Evolutionary conservation across 1,140 invertebrate species (phyloP).

Genomic region (Steinernema khuongi): DNA sequence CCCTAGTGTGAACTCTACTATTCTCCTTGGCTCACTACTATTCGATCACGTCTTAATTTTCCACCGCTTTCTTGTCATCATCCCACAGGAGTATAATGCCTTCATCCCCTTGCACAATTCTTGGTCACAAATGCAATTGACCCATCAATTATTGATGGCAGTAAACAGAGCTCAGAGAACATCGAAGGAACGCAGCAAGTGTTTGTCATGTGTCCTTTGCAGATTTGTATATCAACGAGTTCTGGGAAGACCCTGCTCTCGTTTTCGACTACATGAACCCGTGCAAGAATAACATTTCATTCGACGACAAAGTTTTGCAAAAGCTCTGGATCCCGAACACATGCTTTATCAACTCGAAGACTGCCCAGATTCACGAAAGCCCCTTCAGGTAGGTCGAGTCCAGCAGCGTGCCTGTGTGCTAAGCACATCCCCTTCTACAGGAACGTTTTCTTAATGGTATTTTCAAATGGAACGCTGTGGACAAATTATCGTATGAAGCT

Average conservation of each 20-base stretch:
- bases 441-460: conserved; percentile 58
- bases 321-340: conserved; percentile 56
- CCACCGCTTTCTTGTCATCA: too few relatives aligned
- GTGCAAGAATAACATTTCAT: conserved; percentile 55
- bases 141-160: too few relatives aligned
- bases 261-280: conserved; percentile 54
- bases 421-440: conserved; percentile 42
- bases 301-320: conserved; percentile 52
- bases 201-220: conserved; percentile 25
- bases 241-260: conserved; percentile 56
- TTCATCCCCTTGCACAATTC: too few relatives aligned
- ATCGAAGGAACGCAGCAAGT: conserved; percentile 28
- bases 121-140: too few relatives aligned
- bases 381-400: conserved; percentile 43
- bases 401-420: conserved; percentile 6
- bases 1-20: too few relatives aligned
- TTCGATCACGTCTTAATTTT: too few relatives aligned
- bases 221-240: conserved; percentile 59
- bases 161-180: neutral
- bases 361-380: conserved; percentile 52
- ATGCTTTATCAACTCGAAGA: conserved; percentile 55
- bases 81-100: too few relatives aligned
- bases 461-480: conserved; percentile 57
- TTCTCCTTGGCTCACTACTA: too few relatives aligned
- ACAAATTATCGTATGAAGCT: conserved; percentile 58